A percentile compares a stretch with the other conserved stretches of the same genome.
phyloP scores from a whole-genome alignment of 2,797 vertebrate species.

The Chromis chromis region DNA sequence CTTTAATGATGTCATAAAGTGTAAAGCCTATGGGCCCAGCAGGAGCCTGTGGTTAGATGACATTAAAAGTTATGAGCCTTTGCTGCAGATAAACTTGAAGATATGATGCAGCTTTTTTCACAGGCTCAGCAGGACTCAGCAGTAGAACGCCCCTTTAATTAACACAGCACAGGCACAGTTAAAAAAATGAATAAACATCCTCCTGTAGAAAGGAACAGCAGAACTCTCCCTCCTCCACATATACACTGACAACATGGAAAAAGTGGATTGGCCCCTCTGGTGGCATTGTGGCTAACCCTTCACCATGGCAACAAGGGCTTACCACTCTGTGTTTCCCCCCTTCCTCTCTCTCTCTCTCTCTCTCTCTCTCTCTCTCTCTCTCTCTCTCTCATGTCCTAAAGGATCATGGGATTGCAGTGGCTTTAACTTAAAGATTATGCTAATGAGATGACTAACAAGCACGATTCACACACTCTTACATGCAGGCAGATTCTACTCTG shows the following conservation, averaged over 20 bases:
- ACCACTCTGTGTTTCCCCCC: not conserved
- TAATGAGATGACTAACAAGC: conserved; percentile 68
- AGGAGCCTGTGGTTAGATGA: too few relatives aligned
- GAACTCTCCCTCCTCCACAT: not conserved
- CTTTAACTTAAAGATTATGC: conserved; percentile 76
- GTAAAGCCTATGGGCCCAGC: too few relatives aligned
- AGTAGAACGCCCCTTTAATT: conserved; percentile 34
- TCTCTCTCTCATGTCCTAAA: conserved; percentile 31
- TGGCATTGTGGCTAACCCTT: conserved; percentile 74
- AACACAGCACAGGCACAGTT: conserved; percentile 9
- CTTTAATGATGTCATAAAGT: too few relatives aligned
- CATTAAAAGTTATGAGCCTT: too few relatives aligned
- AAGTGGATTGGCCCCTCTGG: conserved; percentile 49
- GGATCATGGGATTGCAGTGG: conserved; percentile 78
- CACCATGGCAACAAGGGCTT: conserved; percentile 71
- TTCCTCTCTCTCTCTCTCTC: conserved; percentile 1
- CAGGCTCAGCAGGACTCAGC: not conserved
- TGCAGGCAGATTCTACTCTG: not conserved
- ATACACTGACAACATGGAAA: conserved; percentile 39
- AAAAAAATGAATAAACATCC: conserved; percentile 57
- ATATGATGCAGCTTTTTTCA: not conserved
- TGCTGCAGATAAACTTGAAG: not conserved
- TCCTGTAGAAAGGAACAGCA: not conserved
- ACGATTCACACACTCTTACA: conserved; percentile 34
- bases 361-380: conserved; percentile 15